Evolutionary conservation across 2,113 vertebrate species (phyloP).

Genomic region (Pleuronectes platessa): DNA sequence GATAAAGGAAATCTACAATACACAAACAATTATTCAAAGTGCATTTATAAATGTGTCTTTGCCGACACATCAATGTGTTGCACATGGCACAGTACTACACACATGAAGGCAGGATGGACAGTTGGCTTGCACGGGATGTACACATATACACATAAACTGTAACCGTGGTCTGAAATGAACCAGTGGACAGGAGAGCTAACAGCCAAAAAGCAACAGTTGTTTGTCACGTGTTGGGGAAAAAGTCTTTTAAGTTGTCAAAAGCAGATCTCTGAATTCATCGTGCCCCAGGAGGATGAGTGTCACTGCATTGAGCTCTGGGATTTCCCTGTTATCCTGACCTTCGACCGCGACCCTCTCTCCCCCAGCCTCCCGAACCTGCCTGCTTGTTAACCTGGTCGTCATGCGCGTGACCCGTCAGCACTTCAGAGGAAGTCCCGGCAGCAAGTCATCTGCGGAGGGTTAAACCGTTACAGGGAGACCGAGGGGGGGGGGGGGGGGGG

Average conservation of each 20-base stretch:
- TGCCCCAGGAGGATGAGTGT: slow-evolving; percentile 21
- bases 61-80: no score
- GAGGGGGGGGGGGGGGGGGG: slow-evolving; percentile 1
- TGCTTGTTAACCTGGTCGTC: slow-evolving; percentile 74
- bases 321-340: slow-evolving; percentile 74
- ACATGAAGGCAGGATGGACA: no score
- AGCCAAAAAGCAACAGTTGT: not conserved
- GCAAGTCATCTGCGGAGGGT: slow-evolving; percentile 74
- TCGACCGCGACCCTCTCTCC: slow-evolving; percentile 55
- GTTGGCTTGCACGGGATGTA: no score
- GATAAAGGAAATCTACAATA: not conserved
- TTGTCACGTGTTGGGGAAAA: slow-evolving; percentile 22
- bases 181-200: not conserved
- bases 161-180: not conserved
- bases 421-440: slow-evolving; percentile 70
- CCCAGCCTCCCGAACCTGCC: slow-evolving; percentile 61
- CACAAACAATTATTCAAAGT: not conserved
- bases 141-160: no score
- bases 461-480: slow-evolving; percentile 67
- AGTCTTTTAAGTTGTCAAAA: slow-evolving; percentile 9
- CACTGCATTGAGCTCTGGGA: slow-evolving; percentile 55
- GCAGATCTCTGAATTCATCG: slow-evolving; percentile 20
- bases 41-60: not conserved
- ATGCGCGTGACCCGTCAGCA: slow-evolving; percentile 71
- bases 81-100: no score